These are phyloP conservation scores for Cochlearius cochlearius DNA, from an alignment of 2,113 vertebrate genomes.

Conservation along the genomic window DNA sequence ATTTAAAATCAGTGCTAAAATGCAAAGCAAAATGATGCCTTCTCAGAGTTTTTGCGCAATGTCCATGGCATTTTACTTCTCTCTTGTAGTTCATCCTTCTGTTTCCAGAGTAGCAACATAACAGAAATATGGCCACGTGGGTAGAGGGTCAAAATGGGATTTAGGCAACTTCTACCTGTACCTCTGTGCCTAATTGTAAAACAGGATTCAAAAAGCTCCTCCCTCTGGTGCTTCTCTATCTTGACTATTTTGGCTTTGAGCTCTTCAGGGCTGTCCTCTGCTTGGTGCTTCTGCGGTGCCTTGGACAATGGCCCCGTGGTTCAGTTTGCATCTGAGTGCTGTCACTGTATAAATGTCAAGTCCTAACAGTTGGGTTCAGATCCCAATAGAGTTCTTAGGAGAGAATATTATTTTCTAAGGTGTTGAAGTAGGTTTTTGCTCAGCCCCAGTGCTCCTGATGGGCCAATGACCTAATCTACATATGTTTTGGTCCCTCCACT, in stretches of 20 bases:
- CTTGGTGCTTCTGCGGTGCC: not conserved
- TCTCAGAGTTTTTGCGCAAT: not conserved
- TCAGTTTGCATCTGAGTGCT: not conserved
- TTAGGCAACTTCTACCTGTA: not conserved
- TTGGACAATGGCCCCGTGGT: not conserved
- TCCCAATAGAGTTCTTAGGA: not conserved
- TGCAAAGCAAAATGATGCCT: not conserved
- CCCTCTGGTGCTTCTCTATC: not conserved
- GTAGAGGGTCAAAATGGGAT: not conserved
- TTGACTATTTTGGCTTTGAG: not conserved
- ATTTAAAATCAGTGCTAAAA: not conserved
- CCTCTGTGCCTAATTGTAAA: not conserved
- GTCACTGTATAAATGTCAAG: not conserved
- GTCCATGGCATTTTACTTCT: not conserved
- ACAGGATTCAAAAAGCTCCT: not conserved
- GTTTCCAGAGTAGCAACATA: not conserved
- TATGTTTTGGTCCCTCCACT: not conserved
- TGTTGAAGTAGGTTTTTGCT: not conserved
- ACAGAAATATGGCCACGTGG: accelerated
- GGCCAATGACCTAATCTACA: not conserved
- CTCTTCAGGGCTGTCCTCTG: not conserved
- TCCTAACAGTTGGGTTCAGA: not conserved
- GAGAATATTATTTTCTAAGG: not conserved
- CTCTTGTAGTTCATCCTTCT: not conserved
- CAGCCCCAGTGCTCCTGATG: not conserved